Percentiles rank a stretch among this genome's conserved stretches.
Conservation (phyloP, 2,797 vertebrate genomes). For the Propithecus deckenii region DNA sequence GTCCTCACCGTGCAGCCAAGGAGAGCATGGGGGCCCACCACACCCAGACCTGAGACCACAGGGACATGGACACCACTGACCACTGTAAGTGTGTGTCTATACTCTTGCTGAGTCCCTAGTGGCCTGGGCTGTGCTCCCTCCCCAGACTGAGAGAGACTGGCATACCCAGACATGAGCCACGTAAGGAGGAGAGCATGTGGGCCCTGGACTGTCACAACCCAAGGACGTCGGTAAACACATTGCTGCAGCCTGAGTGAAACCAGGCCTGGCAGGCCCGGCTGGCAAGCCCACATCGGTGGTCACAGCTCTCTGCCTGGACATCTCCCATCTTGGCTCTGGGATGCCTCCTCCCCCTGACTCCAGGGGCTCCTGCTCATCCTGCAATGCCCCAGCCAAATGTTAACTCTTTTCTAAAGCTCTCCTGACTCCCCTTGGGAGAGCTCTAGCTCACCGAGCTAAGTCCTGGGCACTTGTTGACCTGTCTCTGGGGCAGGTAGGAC, state of each 20-base stretch:
- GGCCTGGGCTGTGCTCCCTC: too few relatives aligned
- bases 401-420: background rate
- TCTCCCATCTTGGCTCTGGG: background rate
- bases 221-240: accelerated
- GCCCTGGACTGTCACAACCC: background rate
- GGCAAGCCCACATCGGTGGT: background rate
- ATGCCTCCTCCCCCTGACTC: background rate
- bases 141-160: background rate
- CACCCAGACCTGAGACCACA: background rate
- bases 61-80: background rate
- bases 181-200: background rate
- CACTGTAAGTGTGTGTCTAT: background rate
- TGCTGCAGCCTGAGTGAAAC: background rate
- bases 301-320: background rate
- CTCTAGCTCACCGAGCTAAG: background rate
- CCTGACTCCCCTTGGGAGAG: background rate
- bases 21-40: background rate
- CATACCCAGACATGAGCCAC: background rate
- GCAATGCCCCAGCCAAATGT: background rate
- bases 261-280: accelerated
- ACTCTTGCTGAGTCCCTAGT: too few relatives aligned
- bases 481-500: background rate
- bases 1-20: background rate
- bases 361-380: background rate
- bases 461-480: accelerated